Evolutionary conservation across 2,113 vertebrate species (phyloP), one percentile per base, ranked within the genome.

Genomic region (Prietella phreatophila): DNA sequence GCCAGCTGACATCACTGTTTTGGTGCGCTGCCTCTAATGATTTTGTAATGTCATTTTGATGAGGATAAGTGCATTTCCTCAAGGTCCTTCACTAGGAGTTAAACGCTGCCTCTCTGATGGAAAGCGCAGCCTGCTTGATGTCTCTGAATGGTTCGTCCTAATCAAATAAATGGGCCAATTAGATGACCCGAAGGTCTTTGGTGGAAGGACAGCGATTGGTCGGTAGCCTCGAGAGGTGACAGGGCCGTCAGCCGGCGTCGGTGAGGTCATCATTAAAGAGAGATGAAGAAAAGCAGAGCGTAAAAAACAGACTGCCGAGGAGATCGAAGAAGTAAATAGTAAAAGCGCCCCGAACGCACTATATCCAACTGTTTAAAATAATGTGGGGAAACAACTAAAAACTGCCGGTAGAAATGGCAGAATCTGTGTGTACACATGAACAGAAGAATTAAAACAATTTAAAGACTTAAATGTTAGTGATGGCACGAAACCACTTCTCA

Each of bases 11-110:
- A 87, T 85, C 53, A 89, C 87, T 92, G 81, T 94, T 94, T 93
- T 92, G 85, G 89, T 78, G 85, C 92, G 88, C 91, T 83, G 22
- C 90, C 90, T 90, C 71, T 94, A 94, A 95, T 94, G 91, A 92
- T 93, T 95, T 93, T 93, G 93, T 93, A 92, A 94, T 93, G 90
- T 89, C 69, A 85, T 85, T 56, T 25, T 84, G 84, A 63, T 65
- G 88, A 80, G 33, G 53, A 85, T 85, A 85, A 89, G 84, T 87
- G 87, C 65, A 89, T 91, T 93, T 93, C 91, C 90, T 94, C 92
- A 94, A 94, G 94, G 94, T 87, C 87, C 87, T 92, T 89, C 17
- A 19, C 69, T 78, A 83, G 60, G 56, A 83, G 84, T 90, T 89
- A 89, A 91, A 90, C 42, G 85, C 82, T 60, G 78, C 30, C 50